Evolutionary conservation across 2,797 vertebrate species (phyloP).

Genomic region (Micrastur ruficollis): DNA sequence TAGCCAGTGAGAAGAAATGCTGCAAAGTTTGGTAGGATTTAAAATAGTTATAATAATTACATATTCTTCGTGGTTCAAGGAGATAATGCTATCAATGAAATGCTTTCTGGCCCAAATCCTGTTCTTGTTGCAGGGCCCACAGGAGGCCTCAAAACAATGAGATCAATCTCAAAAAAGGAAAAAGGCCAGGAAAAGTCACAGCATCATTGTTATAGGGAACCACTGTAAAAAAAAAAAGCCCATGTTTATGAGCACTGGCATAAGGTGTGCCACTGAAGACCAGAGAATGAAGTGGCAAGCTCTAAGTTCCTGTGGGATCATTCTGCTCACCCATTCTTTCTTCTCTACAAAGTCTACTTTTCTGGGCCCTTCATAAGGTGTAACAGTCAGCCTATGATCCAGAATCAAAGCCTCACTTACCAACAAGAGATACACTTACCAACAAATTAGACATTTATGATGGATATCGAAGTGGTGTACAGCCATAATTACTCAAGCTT

Average conservation of each 20-base stretch:
- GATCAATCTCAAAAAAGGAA: neutral
- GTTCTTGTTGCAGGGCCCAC: neutral
- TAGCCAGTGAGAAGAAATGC: constrained; percentile 16
- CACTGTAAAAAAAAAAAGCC: neutral
- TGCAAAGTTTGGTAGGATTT: neutral
- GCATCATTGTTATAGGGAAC: neutral
- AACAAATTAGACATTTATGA: neutral
- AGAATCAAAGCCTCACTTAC: neutral
- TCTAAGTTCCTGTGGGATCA: neutral
- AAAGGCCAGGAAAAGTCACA: neutral
- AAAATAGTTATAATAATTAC: neutral
- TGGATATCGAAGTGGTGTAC: neutral
- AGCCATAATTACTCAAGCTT: neutral
- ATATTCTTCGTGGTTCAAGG: neutral
- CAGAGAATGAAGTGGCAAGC: neutral
- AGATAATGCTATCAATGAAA: neutral
- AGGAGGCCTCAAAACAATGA: neutral
- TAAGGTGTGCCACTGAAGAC: neutral
- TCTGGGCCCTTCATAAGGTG: neutral
- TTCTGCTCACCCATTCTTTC: neutral
- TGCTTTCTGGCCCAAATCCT: neutral
- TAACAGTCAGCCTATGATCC: neutral
- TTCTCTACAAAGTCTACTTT: neutral
- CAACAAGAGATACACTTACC: neutral
- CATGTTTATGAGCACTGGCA: neutral